Evolutionary conservation across 2,113 vertebrate genomes (phyloP).

Genomic region (Alligator sinensis): DNA sequence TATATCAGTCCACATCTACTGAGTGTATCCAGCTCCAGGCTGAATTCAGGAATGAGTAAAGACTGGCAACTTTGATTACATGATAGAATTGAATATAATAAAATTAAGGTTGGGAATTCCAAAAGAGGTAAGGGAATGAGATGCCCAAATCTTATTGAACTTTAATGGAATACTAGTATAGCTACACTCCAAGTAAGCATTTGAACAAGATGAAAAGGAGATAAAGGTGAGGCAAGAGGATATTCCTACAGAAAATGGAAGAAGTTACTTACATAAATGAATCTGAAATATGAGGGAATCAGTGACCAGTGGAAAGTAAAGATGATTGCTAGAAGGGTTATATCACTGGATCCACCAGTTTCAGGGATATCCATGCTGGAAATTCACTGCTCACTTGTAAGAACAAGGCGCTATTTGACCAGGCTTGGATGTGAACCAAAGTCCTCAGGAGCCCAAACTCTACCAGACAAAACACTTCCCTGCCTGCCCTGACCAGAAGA

Average conservation of each 20-base stretch:
- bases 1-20: neutral
- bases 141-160: neutral
- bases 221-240: neutral
- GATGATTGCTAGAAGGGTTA: conserved; percentile 42
- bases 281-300: neutral
- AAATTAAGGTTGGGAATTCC: neutral
- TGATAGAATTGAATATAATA: neutral
- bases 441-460: conserved; percentile 44
- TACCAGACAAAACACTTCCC: conserved; percentile 26
- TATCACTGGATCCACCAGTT: conserved; percentile 24
- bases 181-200: neutral
- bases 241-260: conserved; percentile 15
- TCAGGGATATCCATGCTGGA: conserved; percentile 57
- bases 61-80: neutral
- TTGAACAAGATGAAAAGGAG: neutral
- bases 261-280: neutral
- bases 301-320: conserved; percentile 23
- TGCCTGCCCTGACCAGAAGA: neutral
- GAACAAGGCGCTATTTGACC: conserved; percentile 75
- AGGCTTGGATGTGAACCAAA: conserved; percentile 66
- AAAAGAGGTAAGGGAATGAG: neutral
- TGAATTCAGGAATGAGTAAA: neutral
- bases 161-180: neutral
- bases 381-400: conserved; percentile 71
- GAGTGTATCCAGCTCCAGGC: neutral